phyloP scores from a whole-genome alignment of 2,888 invertebrate genomes.

The Drosophila percnosoma region DNA sequence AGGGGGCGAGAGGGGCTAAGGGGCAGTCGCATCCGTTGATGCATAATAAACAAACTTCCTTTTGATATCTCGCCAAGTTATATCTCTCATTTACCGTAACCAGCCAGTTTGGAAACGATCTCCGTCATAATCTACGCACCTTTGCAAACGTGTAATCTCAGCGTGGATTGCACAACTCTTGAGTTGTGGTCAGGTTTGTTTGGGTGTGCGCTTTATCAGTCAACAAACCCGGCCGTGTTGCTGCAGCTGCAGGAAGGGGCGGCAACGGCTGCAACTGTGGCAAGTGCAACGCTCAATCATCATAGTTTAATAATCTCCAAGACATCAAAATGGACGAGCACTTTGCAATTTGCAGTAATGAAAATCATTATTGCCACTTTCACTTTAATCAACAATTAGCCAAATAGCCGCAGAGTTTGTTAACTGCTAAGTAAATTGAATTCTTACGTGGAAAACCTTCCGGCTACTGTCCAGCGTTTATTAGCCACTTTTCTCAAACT shows the following conservation, averaged over 20 bases:
- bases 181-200: conserved; percentile 10
- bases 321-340: conserved; percentile 63
- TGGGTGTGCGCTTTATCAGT: conserved; percentile 32
- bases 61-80: conserved; percentile 4
- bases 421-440: conserved; percentile 24
- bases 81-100: conserved; percentile 3
- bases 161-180: conserved; percentile 49
- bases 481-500: background rate
- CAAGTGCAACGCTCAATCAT: conserved; percentile 28
- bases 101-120: background rate
- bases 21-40: conserved; percentile 3
- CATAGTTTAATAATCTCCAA: conserved; percentile 50
- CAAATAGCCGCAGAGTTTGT: conserved; percentile 27
- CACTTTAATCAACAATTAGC: conserved; percentile 60
- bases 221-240: conserved; percentile 17
- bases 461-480: conserved; percentile 5
- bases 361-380: conserved; percentile 40
- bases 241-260: conserved; percentile 6
- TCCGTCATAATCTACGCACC: conserved; percentile 52
- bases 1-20: background rate
- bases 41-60: conserved; percentile 10
- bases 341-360: conserved; percentile 42
- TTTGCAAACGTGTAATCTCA: conserved; percentile 41
- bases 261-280: conserved; percentile 4
- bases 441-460: conserved; percentile 35